Conservation (phyloP, 2,888 invertebrate species). For the Troilus luridus region DNA sequence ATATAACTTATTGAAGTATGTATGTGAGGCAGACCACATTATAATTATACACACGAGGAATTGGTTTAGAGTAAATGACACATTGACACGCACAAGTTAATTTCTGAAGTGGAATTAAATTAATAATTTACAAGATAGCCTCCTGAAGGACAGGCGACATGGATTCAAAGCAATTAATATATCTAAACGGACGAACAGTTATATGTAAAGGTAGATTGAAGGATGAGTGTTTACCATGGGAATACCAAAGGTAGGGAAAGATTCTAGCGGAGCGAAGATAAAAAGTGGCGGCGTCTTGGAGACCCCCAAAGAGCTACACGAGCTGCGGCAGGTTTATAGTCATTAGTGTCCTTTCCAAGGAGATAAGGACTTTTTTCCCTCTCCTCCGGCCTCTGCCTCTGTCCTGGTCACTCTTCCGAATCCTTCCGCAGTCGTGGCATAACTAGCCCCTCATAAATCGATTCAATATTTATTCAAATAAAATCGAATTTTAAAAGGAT, state of each 20-base stretch:
- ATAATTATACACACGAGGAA: too few relatives aligned
- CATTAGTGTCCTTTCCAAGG: constrained; percentile 29
- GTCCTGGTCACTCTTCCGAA: not conserved
- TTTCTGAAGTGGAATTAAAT: not conserved
- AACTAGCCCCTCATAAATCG: too few relatives aligned
- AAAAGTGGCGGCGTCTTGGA: not conserved
- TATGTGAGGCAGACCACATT: too few relatives aligned
- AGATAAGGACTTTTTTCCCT: constrained; percentile 16
- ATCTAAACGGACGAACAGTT: not conserved
- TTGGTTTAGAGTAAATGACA: too few relatives aligned
- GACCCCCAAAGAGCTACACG: constrained; percentile 35
- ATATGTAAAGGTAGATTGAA: not conserved
- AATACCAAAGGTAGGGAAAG: not conserved
- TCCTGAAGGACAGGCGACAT: not conserved
- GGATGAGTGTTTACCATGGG: not conserved
- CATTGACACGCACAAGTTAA: too few relatives aligned
- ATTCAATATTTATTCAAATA: too few relatives aligned
- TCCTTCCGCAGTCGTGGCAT: too few relatives aligned
- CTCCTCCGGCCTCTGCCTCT: not conserved
- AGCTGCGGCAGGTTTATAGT: constrained; percentile 24
- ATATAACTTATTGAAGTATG: too few relatives aligned
- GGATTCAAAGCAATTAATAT: not conserved
- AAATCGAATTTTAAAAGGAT: too few relatives aligned
- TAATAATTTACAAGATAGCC: not conserved
- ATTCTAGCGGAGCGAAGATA: not conserved